Evolutionary conservation across 2,888 invertebrate genomes (phyloP).

Genomic region (Timandra comae): DNA sequence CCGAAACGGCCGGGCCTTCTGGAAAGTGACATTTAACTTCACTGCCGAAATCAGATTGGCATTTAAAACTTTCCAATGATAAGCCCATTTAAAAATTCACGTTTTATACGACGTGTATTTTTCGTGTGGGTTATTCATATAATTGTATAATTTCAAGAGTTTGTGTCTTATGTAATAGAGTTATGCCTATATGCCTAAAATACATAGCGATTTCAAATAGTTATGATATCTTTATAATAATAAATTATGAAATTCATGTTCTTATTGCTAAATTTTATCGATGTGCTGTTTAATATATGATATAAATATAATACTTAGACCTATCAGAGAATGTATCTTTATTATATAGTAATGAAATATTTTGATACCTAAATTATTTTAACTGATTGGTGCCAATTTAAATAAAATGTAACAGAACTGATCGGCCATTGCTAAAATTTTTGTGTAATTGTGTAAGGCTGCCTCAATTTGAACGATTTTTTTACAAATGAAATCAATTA

Average conservation of each 20-base stretch:
- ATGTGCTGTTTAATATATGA: no score
- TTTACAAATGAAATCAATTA: constrained; percentile 32
- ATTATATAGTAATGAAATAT: constrained; percentile 6
- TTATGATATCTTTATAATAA: no score
- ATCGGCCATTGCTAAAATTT: constrained; percentile 28
- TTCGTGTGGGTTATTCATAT: constrained; percentile 2
- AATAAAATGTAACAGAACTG: constrained; percentile 31
- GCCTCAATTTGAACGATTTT: constrained; percentile 26
- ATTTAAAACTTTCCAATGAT: constrained; percentile 18
- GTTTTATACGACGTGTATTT: background rate
- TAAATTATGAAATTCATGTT: no score
- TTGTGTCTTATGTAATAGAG: constrained; percentile 8
- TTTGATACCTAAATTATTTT: constrained; percentile 19
- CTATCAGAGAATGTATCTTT: constrained; percentile 2
- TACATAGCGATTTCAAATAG: background rate
- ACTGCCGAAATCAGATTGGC: constrained; percentile 12
- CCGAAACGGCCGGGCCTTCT: constrained; percentile 55
- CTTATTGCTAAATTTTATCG: no score
- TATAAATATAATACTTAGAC: constrained; percentile 1
- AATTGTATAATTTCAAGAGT: constrained; percentile 5
- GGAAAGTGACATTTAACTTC: constrained; percentile 61
- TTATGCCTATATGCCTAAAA: constrained; percentile 6
- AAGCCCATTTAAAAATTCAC: constrained; percentile 3
- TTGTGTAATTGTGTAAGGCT: constrained; percentile 22
- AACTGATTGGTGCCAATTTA: constrained; percentile 56